Evolutionary conservation across 2,113 vertebrate species (phyloP).

Genomic region (Ochotona princeps): DNA sequence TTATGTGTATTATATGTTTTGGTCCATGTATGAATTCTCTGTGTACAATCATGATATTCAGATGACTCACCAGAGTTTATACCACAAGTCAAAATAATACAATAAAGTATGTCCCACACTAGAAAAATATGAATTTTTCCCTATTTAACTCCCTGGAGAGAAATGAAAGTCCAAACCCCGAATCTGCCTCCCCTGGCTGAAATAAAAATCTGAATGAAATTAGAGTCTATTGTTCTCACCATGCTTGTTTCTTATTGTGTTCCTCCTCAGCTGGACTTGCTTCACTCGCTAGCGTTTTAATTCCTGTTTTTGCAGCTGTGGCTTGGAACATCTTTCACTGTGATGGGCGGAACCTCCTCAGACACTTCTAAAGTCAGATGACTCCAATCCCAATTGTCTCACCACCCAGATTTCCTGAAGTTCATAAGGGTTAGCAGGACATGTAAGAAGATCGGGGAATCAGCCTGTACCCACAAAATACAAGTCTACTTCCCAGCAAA

Average conservation of each 20-base stretch:
- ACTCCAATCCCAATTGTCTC: conserved; percentile 14
- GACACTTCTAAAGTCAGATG: conserved; percentile 25
- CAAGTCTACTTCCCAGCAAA: conserved; percentile 21
- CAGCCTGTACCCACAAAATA: neutral
- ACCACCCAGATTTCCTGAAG: conserved; percentile 27
- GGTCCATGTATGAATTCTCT: neutral
- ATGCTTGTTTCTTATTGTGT: neutral
- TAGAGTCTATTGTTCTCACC: neutral
- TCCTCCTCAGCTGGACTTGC: neutral
- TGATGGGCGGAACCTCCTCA: neutral
- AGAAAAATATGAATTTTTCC: neutral
- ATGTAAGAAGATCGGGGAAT: neutral
- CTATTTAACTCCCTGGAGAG: conserved; percentile 25
- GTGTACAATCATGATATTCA: neutral
- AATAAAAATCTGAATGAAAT: conserved; percentile 50
- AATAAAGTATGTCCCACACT: neutral
- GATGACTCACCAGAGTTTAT: neutral
- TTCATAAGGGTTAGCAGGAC: neutral
- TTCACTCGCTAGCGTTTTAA: neutral
- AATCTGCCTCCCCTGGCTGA: neutral
- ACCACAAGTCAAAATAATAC: neutral
- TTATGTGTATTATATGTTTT: neutral
- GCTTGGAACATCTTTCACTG: conserved; percentile 2
- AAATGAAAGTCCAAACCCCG: conserved; percentile 36
- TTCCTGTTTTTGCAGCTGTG: conserved; percentile 54